Evolutionary conservation across 2,113 vertebrate species (phyloP).

Genomic region (Drymodes brunneopygia): DNA sequence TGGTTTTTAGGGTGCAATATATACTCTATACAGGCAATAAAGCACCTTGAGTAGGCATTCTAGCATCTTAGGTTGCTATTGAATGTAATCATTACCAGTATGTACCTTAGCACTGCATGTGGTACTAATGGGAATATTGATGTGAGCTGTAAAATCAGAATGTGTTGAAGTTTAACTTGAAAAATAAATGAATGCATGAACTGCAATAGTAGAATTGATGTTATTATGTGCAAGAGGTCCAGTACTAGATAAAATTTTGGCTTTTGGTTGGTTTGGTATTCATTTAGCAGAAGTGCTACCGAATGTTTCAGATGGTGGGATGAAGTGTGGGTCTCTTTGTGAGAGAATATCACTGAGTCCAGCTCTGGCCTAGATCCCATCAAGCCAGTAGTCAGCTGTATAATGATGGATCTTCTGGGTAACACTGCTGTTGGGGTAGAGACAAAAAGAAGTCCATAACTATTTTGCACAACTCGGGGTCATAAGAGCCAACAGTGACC

Average conservation of each 20-base stretch:
- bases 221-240: not conserved
- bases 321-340: not conserved
- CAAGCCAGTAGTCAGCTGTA: not conserved
- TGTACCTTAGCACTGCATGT: not conserved
- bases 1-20: not conserved
- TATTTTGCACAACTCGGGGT: rapidly evolving
- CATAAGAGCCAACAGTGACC: not conserved
- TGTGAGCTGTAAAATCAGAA: not conserved
- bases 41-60: not conserved
- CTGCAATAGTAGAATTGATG: not conserved
- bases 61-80: not conserved
- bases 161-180: not conserved
- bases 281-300: not conserved
- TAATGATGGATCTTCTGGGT: not conserved
- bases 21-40: not conserved
- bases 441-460: not conserved
- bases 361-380: not conserved
- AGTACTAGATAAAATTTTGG: not conserved
- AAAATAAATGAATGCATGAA: not conserved
- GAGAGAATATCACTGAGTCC: not conserved
- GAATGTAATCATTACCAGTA: not conserved
- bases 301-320: not conserved
- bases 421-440: not conserved
- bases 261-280: not conserved
- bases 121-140: not conserved